Conservation (phyloP, 2,888 invertebrate genomes). For the Microchrysa polita region DNA sequence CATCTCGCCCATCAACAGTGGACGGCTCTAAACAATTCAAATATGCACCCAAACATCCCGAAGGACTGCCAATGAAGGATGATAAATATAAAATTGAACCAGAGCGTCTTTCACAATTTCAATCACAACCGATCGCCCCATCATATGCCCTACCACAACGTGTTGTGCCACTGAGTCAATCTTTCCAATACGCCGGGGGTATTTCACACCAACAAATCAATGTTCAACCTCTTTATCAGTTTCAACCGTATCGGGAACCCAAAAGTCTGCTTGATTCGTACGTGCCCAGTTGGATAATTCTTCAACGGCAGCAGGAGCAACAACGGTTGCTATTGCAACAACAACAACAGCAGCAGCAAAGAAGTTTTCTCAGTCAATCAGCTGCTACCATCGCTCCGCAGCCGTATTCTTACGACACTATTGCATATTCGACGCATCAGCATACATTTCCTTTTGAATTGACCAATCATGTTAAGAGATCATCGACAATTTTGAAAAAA, state of each 20-base stretch:
- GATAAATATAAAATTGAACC: slow-evolving; percentile 48
- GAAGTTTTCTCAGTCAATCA: slow-evolving; percentile 51
- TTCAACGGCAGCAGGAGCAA: slow-evolving; percentile 53
- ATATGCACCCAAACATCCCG: slow-evolving; percentile 56
- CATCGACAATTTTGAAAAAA: slow-evolving; percentile 28
- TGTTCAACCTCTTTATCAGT: slow-evolving; percentile 44
- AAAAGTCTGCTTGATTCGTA: slow-evolving; percentile 70
- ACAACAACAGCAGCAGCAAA: slow-evolving; percentile 56
- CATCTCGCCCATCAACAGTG: slow-evolving; percentile 28
- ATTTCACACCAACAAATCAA: slow-evolving; percentile 56
- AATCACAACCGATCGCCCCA: slow-evolving; percentile 46
- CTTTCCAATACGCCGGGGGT: slow-evolving; percentile 47
- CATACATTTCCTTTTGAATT: background rate
- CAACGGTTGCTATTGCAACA: slow-evolving; percentile 49
- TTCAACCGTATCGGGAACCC: slow-evolving; percentile 57
- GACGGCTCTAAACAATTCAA: slow-evolving; percentile 59
- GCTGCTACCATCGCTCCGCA: slow-evolving; percentile 32
- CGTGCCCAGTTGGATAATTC: slow-evolving; percentile 68
- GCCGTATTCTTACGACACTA: slow-evolving; percentile 56
- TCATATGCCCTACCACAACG: slow-evolving; percentile 46
- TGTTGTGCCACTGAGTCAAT: slow-evolving; percentile 49
- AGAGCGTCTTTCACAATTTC: slow-evolving; percentile 30
- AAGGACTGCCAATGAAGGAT: slow-evolving; percentile 45
- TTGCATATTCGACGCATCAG: slow-evolving; percentile 56
- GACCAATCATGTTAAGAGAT: slow-evolving; percentile 48